Conservation (phyloP, 1,140 invertebrate genomes). For the Aphidius gifuensis region DNA sequence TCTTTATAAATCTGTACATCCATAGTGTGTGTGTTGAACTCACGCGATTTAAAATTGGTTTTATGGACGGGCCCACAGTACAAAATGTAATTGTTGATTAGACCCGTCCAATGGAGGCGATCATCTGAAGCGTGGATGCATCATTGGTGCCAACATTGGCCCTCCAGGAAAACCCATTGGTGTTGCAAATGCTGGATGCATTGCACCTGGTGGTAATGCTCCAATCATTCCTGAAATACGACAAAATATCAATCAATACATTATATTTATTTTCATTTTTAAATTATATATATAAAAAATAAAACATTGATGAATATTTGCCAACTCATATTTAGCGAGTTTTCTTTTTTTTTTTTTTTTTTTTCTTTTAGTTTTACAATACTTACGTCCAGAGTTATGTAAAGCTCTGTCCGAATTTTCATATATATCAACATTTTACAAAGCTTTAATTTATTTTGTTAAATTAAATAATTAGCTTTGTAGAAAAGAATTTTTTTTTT, state of each 20-base stretch:
- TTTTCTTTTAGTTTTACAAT: too few relatives aligned
- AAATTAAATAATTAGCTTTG: too few relatives aligned
- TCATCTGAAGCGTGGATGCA: constrained; percentile 79
- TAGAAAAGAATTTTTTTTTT: too few relatives aligned
- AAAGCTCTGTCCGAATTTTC: too few relatives aligned
- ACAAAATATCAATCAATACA: constrained; percentile 14
- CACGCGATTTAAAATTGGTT: constrained; percentile 1
- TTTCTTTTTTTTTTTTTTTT: too few relatives aligned
- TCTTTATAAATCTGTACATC: background rate
- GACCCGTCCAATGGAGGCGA: constrained; percentile 58
- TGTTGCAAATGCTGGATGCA: constrained; percentile 63
- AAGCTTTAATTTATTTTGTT: too few relatives aligned
- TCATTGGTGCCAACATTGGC: constrained; percentile 65
- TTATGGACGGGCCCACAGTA: constrained; percentile 55
- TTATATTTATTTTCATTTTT: constrained; percentile 8
- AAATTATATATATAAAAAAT: background rate
- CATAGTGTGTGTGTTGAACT: constrained; percentile 3
- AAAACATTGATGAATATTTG: too few relatives aligned
- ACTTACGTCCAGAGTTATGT: too few relatives aligned
- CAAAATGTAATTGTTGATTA: constrained; percentile 53
- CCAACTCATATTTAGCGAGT: too few relatives aligned
- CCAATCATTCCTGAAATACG: constrained; percentile 65
- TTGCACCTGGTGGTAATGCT: constrained; percentile 63
- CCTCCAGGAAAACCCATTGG: constrained; percentile 63
- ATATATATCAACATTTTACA: too few relatives aligned